A percentile compares a stretch with the other conserved stretches of the same genome.
These are phyloP conservation scores for Labia minor DNA, from an alignment of 2,888 invertebrate species.

Conservation along the genomic window DNA sequence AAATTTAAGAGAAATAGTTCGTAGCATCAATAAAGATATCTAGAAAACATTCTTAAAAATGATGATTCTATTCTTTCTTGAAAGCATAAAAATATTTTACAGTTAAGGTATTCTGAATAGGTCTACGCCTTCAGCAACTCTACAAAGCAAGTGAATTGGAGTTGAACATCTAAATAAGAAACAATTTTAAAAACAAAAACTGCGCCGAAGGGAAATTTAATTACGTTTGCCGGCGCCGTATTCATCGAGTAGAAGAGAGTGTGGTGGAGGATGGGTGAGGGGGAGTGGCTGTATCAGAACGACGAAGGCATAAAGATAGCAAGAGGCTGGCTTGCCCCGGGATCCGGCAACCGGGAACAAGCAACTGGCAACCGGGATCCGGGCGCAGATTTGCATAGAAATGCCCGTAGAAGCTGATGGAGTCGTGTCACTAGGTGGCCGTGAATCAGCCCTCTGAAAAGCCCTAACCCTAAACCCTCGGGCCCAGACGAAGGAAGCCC, in stretches of 20 bases:
- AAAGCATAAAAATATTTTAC: no score
- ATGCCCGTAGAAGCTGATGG: constrained; percentile 36
- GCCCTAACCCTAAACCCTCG: neutral
- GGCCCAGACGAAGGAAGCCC: neutral
- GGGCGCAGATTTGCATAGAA: constrained; percentile 37
- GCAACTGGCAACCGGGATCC: constrained; percentile 23
- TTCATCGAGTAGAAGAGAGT: neutral
- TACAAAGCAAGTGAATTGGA: neutral
- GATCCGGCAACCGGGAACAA: constrained; percentile 22
- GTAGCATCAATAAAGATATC: no score
- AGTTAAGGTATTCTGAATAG: no score
- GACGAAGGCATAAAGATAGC: constrained; percentile 5
- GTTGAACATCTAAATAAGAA: neutral
- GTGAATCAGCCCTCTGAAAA: constrained; percentile 34
- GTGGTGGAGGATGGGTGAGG: neutral
- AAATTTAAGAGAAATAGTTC: no score
- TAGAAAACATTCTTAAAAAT: no score
- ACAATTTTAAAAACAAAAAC: constrained; percentile 2
- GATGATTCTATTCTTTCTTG: no score
- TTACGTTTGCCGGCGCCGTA: constrained; percentile 2
- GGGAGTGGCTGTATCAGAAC: neutral
- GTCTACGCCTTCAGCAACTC: no score
- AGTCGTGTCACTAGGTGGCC: constrained; percentile 39
- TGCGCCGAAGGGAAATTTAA: constrained; percentile 13
- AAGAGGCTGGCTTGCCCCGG: neutral